Evolutionary conservation across 2,797 vertebrate genomes (phyloP).

Genomic region (Lutjanus campechanus): DNA sequence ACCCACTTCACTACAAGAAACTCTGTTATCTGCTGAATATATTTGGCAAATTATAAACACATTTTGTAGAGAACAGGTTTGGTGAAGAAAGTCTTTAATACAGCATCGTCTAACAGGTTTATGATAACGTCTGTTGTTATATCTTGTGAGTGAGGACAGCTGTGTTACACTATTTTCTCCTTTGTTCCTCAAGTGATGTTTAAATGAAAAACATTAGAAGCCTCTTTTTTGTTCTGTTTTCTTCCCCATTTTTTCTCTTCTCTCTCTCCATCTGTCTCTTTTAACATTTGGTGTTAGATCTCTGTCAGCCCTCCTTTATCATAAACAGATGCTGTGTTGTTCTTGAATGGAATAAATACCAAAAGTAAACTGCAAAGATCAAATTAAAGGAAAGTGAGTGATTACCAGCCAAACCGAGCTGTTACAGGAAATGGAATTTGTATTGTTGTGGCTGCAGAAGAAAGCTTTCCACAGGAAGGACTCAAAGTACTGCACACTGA

Average conservation of each 20-base stretch:
- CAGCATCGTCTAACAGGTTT: neutral
- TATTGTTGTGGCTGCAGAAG: constrained; percentile 46
- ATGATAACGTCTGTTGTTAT: neutral
- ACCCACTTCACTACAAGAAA: neutral
- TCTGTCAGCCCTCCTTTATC: constrained; percentile 18
- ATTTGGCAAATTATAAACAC: too few relatives aligned
- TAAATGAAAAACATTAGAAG: constrained; percentile 23
- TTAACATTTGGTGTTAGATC: constrained; percentile 19
- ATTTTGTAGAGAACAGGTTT: neutral
- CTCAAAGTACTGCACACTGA: neutral
- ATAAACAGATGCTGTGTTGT: constrained; percentile 56
- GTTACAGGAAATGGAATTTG: constrained; percentile 52
- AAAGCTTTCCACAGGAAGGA: constrained; percentile 37
- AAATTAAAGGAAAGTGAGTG: constrained; percentile 56
- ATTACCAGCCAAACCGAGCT: constrained; percentile 51
- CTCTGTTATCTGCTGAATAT: neutral
- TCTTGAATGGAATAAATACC: constrained; percentile 35
- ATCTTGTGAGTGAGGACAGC: constrained; percentile 14
- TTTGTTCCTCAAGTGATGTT: constrained; percentile 21
- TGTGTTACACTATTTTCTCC: constrained; percentile 10
- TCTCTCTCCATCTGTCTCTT: constrained; percentile 27
- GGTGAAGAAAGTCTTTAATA: neutral
- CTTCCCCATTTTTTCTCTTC: neutral
- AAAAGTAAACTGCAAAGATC: constrained; percentile 35
- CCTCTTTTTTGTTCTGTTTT: neutral